A percentile compares a stretch with the other conserved stretches of the same genome.
phyloP scores from a whole-genome alignment of 2,888 invertebrate genomes.

The Clusia tigrina region DNA sequence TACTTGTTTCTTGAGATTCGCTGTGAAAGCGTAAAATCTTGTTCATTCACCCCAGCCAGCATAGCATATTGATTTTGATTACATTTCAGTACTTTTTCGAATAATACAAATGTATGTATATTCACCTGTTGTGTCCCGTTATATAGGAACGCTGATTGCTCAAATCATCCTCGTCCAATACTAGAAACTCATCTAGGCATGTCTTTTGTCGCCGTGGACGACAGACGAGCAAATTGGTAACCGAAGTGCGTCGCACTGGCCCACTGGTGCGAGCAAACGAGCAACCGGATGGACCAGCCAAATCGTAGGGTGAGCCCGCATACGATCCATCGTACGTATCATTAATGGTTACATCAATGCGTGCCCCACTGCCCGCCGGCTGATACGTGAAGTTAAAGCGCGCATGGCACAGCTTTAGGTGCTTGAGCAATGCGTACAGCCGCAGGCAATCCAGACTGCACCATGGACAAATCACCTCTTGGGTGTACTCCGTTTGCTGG shows the following conservation, averaged over 20 bases:
- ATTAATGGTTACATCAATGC: constrained; percentile 94
- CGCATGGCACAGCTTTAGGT: constrained; percentile 91
- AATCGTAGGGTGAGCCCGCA: constrained; percentile 89
- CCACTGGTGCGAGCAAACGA: constrained; percentile 73
- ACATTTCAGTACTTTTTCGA: no score
- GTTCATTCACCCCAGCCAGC: no score
- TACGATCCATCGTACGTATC: constrained; percentile 95
- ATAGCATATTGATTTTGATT: no score
- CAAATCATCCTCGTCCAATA: constrained; percentile 83
- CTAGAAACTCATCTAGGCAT: constrained; percentile 87
- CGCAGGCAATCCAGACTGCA: constrained; percentile 89
- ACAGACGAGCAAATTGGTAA: constrained; percentile 72
- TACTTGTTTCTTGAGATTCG: no score
- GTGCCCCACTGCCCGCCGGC: constrained; percentile 71
- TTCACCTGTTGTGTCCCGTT: constrained; percentile 84
- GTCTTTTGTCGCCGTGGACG: constrained; percentile 67
- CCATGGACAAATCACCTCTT: constrained; percentile 95
- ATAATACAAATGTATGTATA: neutral
- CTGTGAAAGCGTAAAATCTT: no score
- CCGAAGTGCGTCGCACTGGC: constrained; percentile 70
- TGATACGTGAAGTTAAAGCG: constrained; percentile 90
- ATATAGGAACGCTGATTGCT: constrained; percentile 89
- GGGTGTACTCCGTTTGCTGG: constrained; percentile 94
- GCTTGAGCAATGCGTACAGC: constrained; percentile 89
- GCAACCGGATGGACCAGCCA: constrained; percentile 78